These are phyloP conservation scores for Cephus pulcher DNA, from an alignment of 2,888 invertebrate genomes.

Conservation along the genomic window DNA sequence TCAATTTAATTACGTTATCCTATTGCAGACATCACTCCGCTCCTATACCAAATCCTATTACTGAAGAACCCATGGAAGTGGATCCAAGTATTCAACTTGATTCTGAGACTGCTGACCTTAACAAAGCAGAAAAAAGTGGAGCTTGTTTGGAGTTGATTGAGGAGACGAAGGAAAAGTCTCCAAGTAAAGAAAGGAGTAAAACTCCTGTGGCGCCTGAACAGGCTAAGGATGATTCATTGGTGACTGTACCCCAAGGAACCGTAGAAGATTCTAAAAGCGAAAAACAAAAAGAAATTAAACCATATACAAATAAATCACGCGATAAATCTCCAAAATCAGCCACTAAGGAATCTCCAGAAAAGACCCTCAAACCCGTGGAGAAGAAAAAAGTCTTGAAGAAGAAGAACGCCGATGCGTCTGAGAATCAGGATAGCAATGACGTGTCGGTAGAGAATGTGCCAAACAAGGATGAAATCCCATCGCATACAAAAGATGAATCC, in stretches of 20 bases:
- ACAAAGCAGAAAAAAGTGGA: conserved; percentile 54
- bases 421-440: conserved; percentile 31
- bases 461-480: conserved; percentile 20
- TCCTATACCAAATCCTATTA: conserved; percentile 55
- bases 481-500: conserved; percentile 24
- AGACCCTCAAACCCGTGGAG: conserved; percentile 44
- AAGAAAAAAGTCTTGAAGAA: conserved; percentile 60
- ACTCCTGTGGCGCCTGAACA: conserved; percentile 55
- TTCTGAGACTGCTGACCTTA: conserved; percentile 39
- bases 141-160: conserved; percentile 66
- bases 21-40: conserved; percentile 54
- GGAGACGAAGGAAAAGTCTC: conserved; percentile 63
- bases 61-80: conserved; percentile 57
- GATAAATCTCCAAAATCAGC: conserved; percentile 38
- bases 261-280: neutral
- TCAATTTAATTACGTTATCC: neutral
- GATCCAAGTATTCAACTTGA: conserved; percentile 35
- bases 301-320: conserved; percentile 35
- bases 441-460: conserved; percentile 30
- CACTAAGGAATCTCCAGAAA: conserved; percentile 34
- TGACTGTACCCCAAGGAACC: neutral
- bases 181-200: conserved; percentile 61
- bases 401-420: conserved; percentile 54
- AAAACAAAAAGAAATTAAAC: conserved; percentile 33
- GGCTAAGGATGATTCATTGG: conserved; percentile 50